Percentiles rank a stretch among this genome's conserved stretches.
phyloP scores from a whole-genome alignment of 2,888 invertebrate species.

The Acleris literana region DNA sequence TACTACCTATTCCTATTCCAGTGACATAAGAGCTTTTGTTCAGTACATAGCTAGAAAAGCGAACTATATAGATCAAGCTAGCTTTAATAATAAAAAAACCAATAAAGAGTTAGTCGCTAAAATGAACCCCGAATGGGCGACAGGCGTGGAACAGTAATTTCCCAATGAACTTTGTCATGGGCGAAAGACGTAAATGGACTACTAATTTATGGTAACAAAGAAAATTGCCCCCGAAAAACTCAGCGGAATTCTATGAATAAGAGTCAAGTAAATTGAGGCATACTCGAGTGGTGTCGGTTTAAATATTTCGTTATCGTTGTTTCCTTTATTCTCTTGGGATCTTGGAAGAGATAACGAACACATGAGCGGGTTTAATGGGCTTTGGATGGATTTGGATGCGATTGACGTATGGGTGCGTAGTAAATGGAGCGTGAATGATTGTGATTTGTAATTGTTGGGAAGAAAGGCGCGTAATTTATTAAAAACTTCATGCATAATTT shows the following conservation, averaged over 20 bases:
- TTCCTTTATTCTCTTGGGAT: neutral
- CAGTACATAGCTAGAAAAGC: too few relatives aligned
- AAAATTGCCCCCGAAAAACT: slow-evolving; percentile 60
- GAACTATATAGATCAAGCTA: too few relatives aligned
- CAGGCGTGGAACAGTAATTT: slow-evolving; percentile 26
- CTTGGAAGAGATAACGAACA: neutral
- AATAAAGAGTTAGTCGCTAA: neutral
- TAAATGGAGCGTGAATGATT: too few relatives aligned
- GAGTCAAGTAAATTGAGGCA: slow-evolving; percentile 56
- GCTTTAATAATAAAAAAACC: neutral
- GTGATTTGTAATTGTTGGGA: too few relatives aligned
- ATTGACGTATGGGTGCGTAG: too few relatives aligned
- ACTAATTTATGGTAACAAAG: slow-evolving; percentile 53
- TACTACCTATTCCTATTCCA: too few relatives aligned
- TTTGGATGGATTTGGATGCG: too few relatives aligned
- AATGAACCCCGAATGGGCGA: neutral
- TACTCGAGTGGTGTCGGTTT: slow-evolving; percentile 46
- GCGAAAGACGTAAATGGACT: slow-evolving; percentile 43
- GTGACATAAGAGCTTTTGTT: too few relatives aligned
- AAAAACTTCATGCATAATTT: too few relatives aligned
- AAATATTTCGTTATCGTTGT: slow-evolving; percentile 45
- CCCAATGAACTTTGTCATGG: slow-evolving; percentile 35
- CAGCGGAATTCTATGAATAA: slow-evolving; percentile 60
- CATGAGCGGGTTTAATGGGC: neutral
- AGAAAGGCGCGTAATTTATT: too few relatives aligned